These are phyloP conservation scores for Seriola quinqueradiata DNA, from an alignment of 2,113 vertebrate species.

Conservation along the genomic window DNA sequence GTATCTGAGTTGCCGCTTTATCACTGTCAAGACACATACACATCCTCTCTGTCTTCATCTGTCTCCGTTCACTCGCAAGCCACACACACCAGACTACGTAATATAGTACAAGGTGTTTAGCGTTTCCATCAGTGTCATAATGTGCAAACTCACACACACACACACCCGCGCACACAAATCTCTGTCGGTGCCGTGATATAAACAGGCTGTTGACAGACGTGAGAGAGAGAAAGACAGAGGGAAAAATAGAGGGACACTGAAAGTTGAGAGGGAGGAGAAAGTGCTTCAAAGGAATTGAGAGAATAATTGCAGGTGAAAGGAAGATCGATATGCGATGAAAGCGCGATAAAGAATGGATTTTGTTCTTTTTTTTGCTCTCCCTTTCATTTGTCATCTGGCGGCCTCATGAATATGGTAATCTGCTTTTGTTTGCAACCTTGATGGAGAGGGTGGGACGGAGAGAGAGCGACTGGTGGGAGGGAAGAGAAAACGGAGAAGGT, in stretches of 20 bases:
- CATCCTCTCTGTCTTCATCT: slow-evolving; percentile 16
- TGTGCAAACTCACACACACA: slow-evolving; percentile 6
- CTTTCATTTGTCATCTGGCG: slow-evolving; percentile 46
- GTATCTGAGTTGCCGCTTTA: slow-evolving; percentile 12
- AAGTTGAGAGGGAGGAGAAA: slow-evolving; percentile 29
- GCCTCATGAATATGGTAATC: slow-evolving; percentile 68
- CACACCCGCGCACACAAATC: neutral
- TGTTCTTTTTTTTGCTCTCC: slow-evolving; percentile 30
- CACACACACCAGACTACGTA: slow-evolving; percentile 20
- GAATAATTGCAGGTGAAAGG: slow-evolving; percentile 56
- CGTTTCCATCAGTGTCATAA: slow-evolving; percentile 47
- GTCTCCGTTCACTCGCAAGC: slow-evolving; percentile 13
- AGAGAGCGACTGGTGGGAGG: neutral
- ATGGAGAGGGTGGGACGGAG: slow-evolving; percentile 40
- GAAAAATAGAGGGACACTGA: slow-evolving; percentile 4
- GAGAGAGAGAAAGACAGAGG: neutral
- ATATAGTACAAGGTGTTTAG: slow-evolving; percentile 27
- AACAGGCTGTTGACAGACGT: slow-evolving; percentile 42
- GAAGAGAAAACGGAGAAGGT: neutral
- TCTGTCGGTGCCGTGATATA: neutral
- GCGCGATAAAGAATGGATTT: slow-evolving; percentile 49
- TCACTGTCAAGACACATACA: slow-evolving; percentile 25
- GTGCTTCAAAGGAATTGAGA: slow-evolving; percentile 33
- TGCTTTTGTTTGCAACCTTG: slow-evolving; percentile 60
- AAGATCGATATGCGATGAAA: slow-evolving; percentile 59